Percentiles rank a stretch among this genome's conserved stretches.
Conservation (phyloP, 2,113 vertebrate species). For the Tachysurus fulvidraco region DNA sequence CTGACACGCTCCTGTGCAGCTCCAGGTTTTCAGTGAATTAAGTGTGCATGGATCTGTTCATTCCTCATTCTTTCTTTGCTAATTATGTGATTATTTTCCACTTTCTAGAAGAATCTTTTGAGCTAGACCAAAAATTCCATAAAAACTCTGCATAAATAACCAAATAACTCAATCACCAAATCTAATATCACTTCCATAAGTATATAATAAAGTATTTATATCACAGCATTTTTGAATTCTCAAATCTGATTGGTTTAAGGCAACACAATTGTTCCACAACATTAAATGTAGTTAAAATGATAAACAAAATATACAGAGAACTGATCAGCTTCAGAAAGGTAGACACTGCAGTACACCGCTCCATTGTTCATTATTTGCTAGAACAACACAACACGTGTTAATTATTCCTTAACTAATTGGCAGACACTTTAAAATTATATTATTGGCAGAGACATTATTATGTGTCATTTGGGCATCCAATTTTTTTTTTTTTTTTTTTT, state of each 20-base stretch:
- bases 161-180: neutral
- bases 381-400: neutral
- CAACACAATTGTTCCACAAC: neutral
- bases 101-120: neutral
- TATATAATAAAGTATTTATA: neutral
- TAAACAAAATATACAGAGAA: neutral
- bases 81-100: neutral
- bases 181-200: neutral
- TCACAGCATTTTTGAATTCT: neutral
- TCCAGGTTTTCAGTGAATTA: neutral
- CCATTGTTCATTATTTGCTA: neutral
- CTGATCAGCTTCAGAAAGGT: neutral
- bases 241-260: neutral
- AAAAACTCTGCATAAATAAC: neutral
- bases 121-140: neutral
- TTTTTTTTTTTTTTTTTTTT: neutral
- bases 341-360: neutral
- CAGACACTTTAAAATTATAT: neutral
- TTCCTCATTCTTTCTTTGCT: neutral
- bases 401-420: neutral
- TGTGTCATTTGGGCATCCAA: neutral
- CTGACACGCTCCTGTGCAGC: conserved; percentile 1
- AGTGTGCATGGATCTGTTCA: neutral
- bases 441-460: neutral
- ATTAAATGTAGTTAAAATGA: neutral